Percentiles rank a stretch among this genome's conserved stretches.
phyloP scores from a whole-genome alignment of 2,113 vertebrate genomes.

The Neopipo cinnamomea region DNA sequence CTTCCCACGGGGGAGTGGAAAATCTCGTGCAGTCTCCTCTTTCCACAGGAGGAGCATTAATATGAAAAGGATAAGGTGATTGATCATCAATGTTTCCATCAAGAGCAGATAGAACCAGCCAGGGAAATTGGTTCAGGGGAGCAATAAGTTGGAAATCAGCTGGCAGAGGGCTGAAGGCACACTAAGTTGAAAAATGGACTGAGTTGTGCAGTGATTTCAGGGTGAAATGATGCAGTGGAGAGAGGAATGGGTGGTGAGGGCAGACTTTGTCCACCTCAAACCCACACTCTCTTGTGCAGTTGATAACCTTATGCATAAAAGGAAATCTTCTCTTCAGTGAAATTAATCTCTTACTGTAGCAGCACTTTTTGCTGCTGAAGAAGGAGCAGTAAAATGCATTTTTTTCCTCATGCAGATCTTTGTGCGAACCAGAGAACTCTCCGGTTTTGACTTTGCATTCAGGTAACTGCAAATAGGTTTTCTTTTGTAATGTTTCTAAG shows the following conservation, averaged over 20 bases:
- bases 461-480: neutral
- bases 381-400: neutral
- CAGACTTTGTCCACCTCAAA: neutral
- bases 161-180: neutral
- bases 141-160: neutral
- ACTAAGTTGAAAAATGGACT: neutral
- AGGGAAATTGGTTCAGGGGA: neutral
- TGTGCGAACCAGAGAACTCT: neutral
- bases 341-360: neutral
- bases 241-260: neutral
- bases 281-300: neutral
- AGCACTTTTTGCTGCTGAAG: neutral
- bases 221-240: fast-evolving
- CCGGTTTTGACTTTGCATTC: neutral
- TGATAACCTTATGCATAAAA: neutral
- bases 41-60: neutral
- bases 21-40: neutral
- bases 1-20: neutral
- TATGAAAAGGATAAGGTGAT: neutral
- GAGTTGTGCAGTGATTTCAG: neutral
- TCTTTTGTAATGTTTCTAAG: neutral
- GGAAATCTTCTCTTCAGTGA: neutral
- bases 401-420: neutral
- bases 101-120: neutral
- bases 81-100: neutral